A percentile compares a stretch with the other conserved stretches of the same genome.
phyloP scores from a whole-genome alignment of 2,113 vertebrate genomes.

The Gadus macrocephalus region DNA sequence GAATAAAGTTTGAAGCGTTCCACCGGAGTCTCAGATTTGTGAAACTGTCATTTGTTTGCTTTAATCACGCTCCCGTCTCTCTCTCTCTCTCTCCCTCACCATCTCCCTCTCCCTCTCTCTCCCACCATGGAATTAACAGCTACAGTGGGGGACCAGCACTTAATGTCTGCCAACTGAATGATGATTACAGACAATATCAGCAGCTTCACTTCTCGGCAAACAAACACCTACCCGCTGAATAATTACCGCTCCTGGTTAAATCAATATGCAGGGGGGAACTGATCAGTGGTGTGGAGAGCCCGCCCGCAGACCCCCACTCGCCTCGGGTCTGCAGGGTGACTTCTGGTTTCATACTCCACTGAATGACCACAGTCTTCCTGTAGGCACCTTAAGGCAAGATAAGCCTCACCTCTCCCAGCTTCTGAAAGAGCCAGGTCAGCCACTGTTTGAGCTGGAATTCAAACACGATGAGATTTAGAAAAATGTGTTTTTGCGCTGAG shows the following conservation, averaged over 20 bases:
- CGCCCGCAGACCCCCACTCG: no score
- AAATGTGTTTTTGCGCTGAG: no score
- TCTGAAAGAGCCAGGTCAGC: neutral
- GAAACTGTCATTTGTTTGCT: constrained; percentile 48
- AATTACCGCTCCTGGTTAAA: constrained; percentile 38
- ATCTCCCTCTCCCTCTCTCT: constrained; percentile 2
- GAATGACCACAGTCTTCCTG: no score
- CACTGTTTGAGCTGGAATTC: neutral
- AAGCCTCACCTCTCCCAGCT: no score
- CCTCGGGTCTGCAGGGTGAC: no score
- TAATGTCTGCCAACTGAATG: constrained; percentile 58
- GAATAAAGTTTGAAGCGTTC: constrained; percentile 33
- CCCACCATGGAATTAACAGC: constrained; percentile 54
- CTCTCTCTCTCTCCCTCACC: no score
- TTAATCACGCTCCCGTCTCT: constrained; percentile 52
- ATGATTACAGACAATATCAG: constrained; percentile 60
- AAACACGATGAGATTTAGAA: no score
- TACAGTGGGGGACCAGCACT: constrained; percentile 31
- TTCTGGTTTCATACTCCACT: no score
- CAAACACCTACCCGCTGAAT: constrained; percentile 41
- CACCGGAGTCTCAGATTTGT: constrained; percentile 31
- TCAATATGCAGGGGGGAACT: constrained; percentile 25
- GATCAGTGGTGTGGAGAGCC: constrained; percentile 16
- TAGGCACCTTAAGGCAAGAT: no score
- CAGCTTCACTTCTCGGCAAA: constrained; percentile 58